These are phyloP conservation scores for Dinomys branickii DNA, from an alignment of 2,113 vertebrate species.

Conservation along the genomic window DNA sequence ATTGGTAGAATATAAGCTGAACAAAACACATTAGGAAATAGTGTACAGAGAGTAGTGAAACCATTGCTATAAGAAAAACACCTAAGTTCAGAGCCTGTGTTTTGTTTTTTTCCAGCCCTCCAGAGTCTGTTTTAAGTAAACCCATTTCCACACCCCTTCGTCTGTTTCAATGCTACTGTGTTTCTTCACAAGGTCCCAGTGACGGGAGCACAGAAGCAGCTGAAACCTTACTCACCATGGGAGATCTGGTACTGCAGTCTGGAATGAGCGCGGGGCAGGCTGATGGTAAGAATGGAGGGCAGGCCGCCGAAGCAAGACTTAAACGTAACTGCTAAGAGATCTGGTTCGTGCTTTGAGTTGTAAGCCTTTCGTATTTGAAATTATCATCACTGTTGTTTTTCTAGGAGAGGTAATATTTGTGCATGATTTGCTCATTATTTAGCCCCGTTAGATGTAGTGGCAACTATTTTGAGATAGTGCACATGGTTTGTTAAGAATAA, in stretches of 20 bases:
- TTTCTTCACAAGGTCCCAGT: conserved; percentile 83
- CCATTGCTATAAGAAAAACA: background rate
- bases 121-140: conserved; percentile 17
- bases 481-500: conserved; percentile 23
- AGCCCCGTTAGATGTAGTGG: background rate
- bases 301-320: background rate
- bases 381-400: conserved; percentile 28
- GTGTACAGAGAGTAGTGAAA: background rate
- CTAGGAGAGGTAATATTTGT: background rate
- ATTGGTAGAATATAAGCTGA: background rate
- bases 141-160: background rate
- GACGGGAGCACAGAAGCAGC: conserved; percentile 95
- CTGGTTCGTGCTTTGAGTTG: background rate
- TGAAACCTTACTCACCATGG: conserved; percentile 93
- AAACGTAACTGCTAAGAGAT: conserved; percentile 5
- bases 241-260: conserved; percentile 87
- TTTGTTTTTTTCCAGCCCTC: too few species aligned
- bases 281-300: conserved; percentile 79
- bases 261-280: conserved; percentile 72
- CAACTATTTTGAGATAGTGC: background rate
- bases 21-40: background rate
- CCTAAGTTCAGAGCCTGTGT: background rate
- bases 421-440: background rate
- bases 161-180: conserved; percentile 39
- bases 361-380: conserved; percentile 56